Base-by-base conservation (phyloP, 2,797 vertebrate species). In the Margarornis squamiger region DNA sequence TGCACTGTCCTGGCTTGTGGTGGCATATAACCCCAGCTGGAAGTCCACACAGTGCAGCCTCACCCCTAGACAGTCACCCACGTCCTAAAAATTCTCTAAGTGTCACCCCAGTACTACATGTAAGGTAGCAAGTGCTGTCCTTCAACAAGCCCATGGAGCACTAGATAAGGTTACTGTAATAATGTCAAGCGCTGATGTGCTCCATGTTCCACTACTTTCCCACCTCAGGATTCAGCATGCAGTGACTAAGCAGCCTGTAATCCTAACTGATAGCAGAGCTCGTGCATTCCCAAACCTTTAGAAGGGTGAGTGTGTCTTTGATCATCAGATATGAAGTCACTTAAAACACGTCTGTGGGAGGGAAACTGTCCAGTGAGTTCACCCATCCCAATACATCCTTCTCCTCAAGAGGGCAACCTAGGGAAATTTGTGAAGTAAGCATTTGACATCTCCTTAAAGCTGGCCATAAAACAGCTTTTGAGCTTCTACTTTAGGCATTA, bases 181-280 rank as follows among this genome's bases (percentile, higher is more conserved):
- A 13, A 0, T 27, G 10, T 11, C 12, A 18, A 29, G 49, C 2
- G 2, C 22, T 32, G 34, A 14, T 43, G 39, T 68, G 54, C 26
- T 75, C 52, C 49, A 24, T 6, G 26, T n/a, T 57, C 65, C 48
- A 36, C 62, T 49, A 0, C 22, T 68, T 80, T 38, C 51, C 30
- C 19, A 16, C 23, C 26, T 84, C 36, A 59, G 55, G 45, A 77
- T 59, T 54, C 57, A 27, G 63, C 34, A 38, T 1, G 6, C 13
- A 7, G 38, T 61, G 45, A 41, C 73, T 63, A 38, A 89, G 51
- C 57, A 93, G 51, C 52, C 24, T 52, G 59, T 93, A 79, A 59
- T 29, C 10, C 4, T 38, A 12, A 2, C 38, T 55, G 52, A 24
- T 58, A 58, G 36, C 58, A 78, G 72, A 66, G 29, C 51, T 84